Base-by-base conservation (phyloP, 2,797 vertebrate genomes). In the Enteromius radiatus region DNA sequence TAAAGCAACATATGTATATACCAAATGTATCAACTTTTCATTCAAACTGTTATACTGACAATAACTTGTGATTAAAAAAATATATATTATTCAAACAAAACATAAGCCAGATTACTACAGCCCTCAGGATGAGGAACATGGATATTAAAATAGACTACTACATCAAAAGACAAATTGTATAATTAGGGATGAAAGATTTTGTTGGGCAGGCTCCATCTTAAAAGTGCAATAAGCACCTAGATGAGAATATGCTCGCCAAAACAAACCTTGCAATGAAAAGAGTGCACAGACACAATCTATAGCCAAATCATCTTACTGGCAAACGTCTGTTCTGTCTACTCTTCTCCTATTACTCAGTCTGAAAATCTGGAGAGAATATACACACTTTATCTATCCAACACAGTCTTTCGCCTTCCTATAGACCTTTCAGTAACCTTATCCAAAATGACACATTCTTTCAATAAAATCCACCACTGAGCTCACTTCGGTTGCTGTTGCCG, bases 401-500 rank as follows among this genome's bases (percentile, higher is more conserved):
- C 69, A 68, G 76, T 31, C 14, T 67, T 74, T 75, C 4, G 43
- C 56, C 63, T 80, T 64, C 63, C 36, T 52, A 64, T 63, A 79
- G 79, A 45, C 36, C 75, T 81, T 76, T 28, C 63, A 64, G 82
- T 83, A 89, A 87, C 86, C 79, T 78, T 78, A 90, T 90, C 91
- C 90, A 90, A 91, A 92, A 90, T 85, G 92, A 89, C 91, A 92
- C 91, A 90, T 91, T 93, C 84, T 90, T 92, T 88, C 78, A 92
- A 91, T 92, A 90, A 92, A 91, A 89, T 88, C 28, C 75, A 67
- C 45, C 61, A 85, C 86, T 86, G 84, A 78, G 73, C 77, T 78
- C 81, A 69, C 21, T 54, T 82, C 56, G 59, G 64, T 36, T n/a
- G 78, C 80, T 80, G 65, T 41, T 17, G 76, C 78, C 61, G 5